These are phyloP conservation scores for Irena cyanogastra DNA, from an alignment of 2,113 vertebrate genomes.

Conservation along the genomic window DNA sequence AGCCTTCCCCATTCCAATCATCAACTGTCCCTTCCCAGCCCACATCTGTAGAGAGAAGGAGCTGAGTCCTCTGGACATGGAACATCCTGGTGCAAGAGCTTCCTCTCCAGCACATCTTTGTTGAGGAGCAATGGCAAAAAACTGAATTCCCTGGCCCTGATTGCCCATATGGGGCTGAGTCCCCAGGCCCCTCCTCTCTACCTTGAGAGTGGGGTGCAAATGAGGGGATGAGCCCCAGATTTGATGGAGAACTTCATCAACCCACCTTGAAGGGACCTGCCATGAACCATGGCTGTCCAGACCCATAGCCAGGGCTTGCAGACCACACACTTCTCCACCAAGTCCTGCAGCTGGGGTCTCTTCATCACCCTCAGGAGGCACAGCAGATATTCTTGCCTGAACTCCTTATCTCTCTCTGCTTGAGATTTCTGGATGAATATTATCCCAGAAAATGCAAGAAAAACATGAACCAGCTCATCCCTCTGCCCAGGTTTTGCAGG, in stretches of 20 bases:
- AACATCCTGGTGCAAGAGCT: neutral
- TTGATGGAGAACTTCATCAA: neutral
- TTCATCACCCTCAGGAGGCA: neutral
- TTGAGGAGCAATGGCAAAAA: neutral
- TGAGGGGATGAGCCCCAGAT: neutral
- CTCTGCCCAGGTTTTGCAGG: neutral
- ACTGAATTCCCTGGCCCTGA: accelerated
- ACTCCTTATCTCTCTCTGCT: slow-evolving; percentile 17
- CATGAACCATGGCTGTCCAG: neutral
- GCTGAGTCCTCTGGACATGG: too few relatives aligned
- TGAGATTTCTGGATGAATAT: slow-evolving; percentile 43
- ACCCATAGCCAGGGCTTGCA: neutral
- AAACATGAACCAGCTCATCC: slow-evolving; percentile 48
- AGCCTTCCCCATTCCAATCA: neutral
- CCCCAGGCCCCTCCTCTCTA: neutral
- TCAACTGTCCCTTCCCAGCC: neutral
- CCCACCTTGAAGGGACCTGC: neutral
- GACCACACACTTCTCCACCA: neutral
- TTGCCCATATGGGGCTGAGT: accelerated
- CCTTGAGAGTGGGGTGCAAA: neutral
- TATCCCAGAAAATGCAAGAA: slow-evolving; percentile 50
- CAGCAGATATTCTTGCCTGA: neutral
- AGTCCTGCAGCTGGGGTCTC: neutral
- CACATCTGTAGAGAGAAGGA: neutral
- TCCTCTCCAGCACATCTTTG: neutral